Conservation (phyloP, 1,140 invertebrate genomes). For the Sitophilus oryzae region DNA sequence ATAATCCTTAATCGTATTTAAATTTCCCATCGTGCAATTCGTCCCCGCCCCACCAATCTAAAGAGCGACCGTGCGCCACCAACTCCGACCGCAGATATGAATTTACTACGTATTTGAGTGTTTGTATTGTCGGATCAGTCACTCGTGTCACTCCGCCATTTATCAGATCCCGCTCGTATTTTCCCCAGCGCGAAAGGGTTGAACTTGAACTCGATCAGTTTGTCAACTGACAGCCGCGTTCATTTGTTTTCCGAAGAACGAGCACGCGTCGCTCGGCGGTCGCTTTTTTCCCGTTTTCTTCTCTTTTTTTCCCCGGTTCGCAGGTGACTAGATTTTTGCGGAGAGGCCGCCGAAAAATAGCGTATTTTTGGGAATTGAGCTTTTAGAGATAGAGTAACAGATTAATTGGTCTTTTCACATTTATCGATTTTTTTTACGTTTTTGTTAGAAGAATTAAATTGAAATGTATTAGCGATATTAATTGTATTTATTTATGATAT, state of each 20-base stretch:
- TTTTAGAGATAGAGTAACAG: too few species aligned
- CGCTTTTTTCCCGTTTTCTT: too few species aligned
- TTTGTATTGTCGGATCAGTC: constrained; percentile 45
- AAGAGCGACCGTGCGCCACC: constrained; percentile 23
- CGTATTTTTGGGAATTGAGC: too few species aligned
- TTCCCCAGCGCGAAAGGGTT: constrained; percentile 26
- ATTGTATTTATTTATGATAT: too few species aligned
- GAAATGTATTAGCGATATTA: too few species aligned
- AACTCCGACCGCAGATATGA: constrained; percentile 37
- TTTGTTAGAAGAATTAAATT: too few species aligned
- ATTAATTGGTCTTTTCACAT: too few species aligned
- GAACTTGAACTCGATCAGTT: constrained; percentile 25
- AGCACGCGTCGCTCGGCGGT: not conserved
- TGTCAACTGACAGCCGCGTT: constrained; percentile 20
- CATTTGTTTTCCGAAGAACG: constrained; percentile 16
- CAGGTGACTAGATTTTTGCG: not conserved
- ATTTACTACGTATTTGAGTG: constrained; percentile 45
- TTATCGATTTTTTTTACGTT: too few species aligned
- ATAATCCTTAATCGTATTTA: too few species aligned
- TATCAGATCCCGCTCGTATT: constrained; percentile 39
- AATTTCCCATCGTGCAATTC: constrained; percentile 2
- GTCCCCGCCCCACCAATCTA: constrained; percentile 15
- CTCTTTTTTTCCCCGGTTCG: not conserved
- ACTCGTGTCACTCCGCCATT: constrained; percentile 42
- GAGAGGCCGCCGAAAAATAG: too few species aligned